These are phyloP conservation scores for Palythoa grandiflora DNA, from an alignment of 92 coral and sea anemone genomes.

Conservation along the genomic window DNA sequence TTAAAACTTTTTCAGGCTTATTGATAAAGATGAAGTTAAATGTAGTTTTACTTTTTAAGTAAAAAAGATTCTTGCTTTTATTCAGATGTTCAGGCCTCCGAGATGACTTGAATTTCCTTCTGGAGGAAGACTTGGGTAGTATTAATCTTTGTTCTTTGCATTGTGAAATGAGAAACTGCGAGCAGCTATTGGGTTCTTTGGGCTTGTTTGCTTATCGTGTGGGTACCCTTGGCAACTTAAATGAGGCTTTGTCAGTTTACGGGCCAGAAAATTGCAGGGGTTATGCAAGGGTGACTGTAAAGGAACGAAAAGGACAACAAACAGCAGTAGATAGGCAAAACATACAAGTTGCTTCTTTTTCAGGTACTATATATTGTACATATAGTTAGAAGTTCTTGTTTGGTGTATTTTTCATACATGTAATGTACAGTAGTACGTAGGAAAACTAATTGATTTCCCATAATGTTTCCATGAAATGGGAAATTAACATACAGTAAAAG, in stretches of 20 bases:
- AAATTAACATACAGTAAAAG: too few relatives aligned
- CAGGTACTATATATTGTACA: slow-evolving; percentile 21
- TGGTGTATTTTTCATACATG: too few relatives aligned
- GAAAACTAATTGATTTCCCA: too few relatives aligned
- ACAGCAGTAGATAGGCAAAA: slow-evolving; percentile 51
- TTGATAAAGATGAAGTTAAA: too few relatives aligned
- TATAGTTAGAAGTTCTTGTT: too few relatives aligned
- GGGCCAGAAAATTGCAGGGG: slow-evolving; percentile 61
- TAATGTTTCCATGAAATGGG: too few relatives aligned
- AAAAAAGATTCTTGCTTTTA: not conserved
- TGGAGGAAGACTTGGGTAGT: slow-evolving; percentile 55
- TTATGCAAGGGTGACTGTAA: slow-evolving; percentile 46
- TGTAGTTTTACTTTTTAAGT: too few relatives aligned
- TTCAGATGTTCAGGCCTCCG: slow-evolving; percentile 51
- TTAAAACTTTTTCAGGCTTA: too few relatives aligned
- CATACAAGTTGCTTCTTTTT: slow-evolving; percentile 65
- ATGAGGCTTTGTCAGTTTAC: slow-evolving; percentile 53
- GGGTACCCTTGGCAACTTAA: slow-evolving; percentile 56
- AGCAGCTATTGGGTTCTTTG: slow-evolving; percentile 60
- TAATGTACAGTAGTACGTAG: too few relatives aligned
- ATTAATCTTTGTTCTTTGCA: slow-evolving; percentile 66
- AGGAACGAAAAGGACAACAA: slow-evolving; percentile 54
- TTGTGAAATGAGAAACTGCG: slow-evolving; percentile 61
- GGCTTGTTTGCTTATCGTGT: slow-evolving; percentile 56
- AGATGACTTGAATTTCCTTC: slow-evolving; percentile 54